Conservation (phyloP, 2,113 vertebrate genomes). For the Amia ocellicauda region DNA sequence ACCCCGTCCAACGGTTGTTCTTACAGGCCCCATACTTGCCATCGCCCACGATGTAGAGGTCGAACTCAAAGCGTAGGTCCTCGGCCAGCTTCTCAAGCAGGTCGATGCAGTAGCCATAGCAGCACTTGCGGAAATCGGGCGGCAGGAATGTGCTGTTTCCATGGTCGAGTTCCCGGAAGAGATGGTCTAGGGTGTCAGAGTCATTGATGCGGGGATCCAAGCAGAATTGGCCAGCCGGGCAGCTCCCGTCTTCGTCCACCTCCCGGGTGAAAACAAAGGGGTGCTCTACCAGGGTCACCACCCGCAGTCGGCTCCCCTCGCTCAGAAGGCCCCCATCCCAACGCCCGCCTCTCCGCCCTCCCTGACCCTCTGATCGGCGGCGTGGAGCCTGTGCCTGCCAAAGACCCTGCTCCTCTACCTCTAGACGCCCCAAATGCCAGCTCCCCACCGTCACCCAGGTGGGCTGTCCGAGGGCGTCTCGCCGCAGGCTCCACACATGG, state of each 20-base stretch:
- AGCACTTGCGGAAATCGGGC: constrained; percentile 72
- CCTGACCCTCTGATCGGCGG: constrained; percentile 31
- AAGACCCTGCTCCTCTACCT: constrained; percentile 63
- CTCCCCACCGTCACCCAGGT: constrained; percentile 83
- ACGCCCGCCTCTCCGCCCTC: constrained; percentile 25
- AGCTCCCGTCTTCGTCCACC: constrained; percentile 78
- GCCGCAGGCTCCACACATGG: constrained; percentile 77
- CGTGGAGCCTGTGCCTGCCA: constrained; percentile 45
- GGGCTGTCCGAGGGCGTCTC: constrained; percentile 69
- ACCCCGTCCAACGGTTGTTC: constrained; percentile 84
- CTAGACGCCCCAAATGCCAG: constrained; percentile 70
- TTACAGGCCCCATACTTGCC: constrained; percentile 87
- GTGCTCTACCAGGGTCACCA: constrained; percentile 87
- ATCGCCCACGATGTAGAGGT: constrained; percentile 91
- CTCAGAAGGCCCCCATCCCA: constrained; percentile 44
- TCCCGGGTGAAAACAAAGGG: constrained; percentile 87
- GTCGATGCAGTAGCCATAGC: constrained; percentile 94
- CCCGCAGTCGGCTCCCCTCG: constrained; percentile 58
- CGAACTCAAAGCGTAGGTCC: constrained; percentile 83
- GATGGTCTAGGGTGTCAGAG: constrained; percentile 61
- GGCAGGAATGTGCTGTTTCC: constrained; percentile 66
- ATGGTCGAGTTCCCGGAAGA: constrained; percentile 60
- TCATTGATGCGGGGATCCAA: constrained; percentile 75
- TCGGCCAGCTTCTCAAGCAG: constrained; percentile 85
- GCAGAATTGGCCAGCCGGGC: constrained; percentile 81